These are phyloP conservation scores for Pocillopora verrucosa DNA, from an alignment of 64 coral and sea anemone species.

Conservation along the genomic window DNA sequence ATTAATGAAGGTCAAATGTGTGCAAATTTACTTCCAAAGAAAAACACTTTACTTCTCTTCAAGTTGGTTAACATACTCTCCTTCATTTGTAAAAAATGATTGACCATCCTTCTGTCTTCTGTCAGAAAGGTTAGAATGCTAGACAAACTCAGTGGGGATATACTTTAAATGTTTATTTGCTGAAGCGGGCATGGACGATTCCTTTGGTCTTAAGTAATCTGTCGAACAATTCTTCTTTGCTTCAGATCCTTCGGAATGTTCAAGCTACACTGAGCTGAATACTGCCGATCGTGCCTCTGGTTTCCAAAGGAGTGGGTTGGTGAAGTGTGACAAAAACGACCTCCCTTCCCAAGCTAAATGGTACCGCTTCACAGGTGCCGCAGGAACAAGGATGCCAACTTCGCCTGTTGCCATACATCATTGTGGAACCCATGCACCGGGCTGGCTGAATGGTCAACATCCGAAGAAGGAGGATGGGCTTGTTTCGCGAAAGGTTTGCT, in stretches of 20 bases:
- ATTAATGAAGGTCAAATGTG: no score
- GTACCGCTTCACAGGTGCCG: constrained; percentile 48
- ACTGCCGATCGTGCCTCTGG: constrained; percentile 27
- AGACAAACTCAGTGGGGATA: no score
- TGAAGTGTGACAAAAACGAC: constrained; percentile 41
- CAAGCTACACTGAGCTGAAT: constrained; percentile 20
- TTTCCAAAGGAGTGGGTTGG: neutral
- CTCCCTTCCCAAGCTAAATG: neutral
- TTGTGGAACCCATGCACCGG: constrained; percentile 25
- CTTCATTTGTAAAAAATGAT: no score
- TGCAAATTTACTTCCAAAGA: no score
- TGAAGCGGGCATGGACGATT: no score
- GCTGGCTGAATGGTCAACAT: constrained; percentile 30
- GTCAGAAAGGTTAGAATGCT: no score
- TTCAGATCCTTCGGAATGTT: constrained; percentile 10
- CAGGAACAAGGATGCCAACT: constrained; percentile 40
- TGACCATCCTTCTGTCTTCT: no score
- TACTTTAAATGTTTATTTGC: no score
- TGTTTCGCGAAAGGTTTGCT: constrained; percentile 26
- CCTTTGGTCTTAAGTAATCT: no score
- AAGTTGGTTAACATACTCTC: no score
- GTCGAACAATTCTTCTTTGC: no score
- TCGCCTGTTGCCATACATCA: neutral
- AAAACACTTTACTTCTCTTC: no score
- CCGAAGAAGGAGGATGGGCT: constrained; percentile 5